These are phyloP conservation scores for Lasioglossum vierecki DNA, from an alignment of 2,888 invertebrate species.

Conservation along the genomic window DNA sequence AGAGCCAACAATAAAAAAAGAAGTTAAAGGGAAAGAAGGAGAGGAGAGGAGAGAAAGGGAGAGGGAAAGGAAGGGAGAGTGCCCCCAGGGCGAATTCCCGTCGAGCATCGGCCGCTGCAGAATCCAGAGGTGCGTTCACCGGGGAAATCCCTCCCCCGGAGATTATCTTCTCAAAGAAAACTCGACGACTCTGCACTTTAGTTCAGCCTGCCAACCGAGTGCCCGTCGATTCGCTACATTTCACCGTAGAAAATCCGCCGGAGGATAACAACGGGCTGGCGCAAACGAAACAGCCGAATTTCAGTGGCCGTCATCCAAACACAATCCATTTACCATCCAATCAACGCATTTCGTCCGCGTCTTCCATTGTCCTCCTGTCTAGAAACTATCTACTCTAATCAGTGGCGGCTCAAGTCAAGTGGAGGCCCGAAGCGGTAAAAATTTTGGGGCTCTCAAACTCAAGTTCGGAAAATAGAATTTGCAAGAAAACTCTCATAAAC, in stretches of 20 bases:
- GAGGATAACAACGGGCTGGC: background rate
- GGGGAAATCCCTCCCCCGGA: constrained; percentile 60
- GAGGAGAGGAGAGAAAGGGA: constrained; percentile 46
- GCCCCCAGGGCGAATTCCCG: constrained; percentile 76
- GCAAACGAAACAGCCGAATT: background rate
- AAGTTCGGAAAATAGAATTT: no score
- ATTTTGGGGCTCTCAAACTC: no score
- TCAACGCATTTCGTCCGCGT: background rate
- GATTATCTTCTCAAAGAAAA: constrained; percentile 61
- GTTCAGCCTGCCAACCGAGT: constrained; percentile 16
- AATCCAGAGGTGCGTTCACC: constrained; percentile 63
- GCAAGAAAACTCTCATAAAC: no score
- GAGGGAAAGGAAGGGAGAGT: constrained; percentile 60
- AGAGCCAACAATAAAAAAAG: constrained; percentile 9
- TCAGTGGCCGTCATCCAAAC: background rate
- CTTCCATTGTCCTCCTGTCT: background rate
- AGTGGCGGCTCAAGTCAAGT: no score
- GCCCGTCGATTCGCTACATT: background rate
- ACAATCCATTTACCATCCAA: background rate
- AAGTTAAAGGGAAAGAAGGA: constrained; percentile 39
- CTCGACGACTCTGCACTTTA: constrained; percentile 39
- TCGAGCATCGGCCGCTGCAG: constrained; percentile 67
- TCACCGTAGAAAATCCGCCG: background rate
- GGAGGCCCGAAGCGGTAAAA: no score
- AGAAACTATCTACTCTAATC: background rate